Evolutionary conservation across 2,888 invertebrate genomes (phyloP), one percentile per base, ranked within the genome.

Genomic region (Abrostola tripartita): DNA sequence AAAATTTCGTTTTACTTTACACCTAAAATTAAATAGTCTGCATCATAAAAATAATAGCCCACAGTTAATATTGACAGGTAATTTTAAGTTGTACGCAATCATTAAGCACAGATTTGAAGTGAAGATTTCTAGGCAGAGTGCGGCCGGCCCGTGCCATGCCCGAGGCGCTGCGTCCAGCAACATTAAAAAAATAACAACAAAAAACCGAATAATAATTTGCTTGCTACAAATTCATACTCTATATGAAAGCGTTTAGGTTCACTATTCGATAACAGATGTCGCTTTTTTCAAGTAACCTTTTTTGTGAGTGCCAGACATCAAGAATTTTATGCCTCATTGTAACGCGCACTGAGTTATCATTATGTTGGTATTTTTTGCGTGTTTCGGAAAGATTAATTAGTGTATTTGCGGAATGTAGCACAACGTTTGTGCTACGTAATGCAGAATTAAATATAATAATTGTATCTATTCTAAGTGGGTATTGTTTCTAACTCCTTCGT

Each of bases 81-180:
- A 88, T 87, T 83, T 76, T 74, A 80, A 84, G 80, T 81, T 81
- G 82, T 83, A 84, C 82, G 85, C 82, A 84, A 84, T 84, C 81
- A 85, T 85, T 87, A 85, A 73, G 76, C 78, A 81, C 78, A 81
- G 84, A 82, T 83, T 81, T 74, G 74, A 78, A 79, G 82, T 79
- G 84, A 86, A 85, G 84, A 86, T 87, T 86, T 85, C 90, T 89
- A 89, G 89, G 81, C 87, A 81, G 81, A 84, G 83, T 76, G 69
- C 74, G 74, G 77, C 75, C 81, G 87, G 90, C 90, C 88, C 90
- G 90, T 90, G 90, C 90, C 90, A 90, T 72, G 89, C 90, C 90
- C 67, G 84, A 62, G 90, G 90, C 90, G 65, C 69, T 67, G 71
- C 76, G 77, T 74, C 74, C 75, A 66, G 79, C 78, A 74, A 52